These are phyloP conservation scores for Rostratula benghalensis DNA, from an alignment of 2,113 vertebrate species.

Conservation along the genomic window DNA sequence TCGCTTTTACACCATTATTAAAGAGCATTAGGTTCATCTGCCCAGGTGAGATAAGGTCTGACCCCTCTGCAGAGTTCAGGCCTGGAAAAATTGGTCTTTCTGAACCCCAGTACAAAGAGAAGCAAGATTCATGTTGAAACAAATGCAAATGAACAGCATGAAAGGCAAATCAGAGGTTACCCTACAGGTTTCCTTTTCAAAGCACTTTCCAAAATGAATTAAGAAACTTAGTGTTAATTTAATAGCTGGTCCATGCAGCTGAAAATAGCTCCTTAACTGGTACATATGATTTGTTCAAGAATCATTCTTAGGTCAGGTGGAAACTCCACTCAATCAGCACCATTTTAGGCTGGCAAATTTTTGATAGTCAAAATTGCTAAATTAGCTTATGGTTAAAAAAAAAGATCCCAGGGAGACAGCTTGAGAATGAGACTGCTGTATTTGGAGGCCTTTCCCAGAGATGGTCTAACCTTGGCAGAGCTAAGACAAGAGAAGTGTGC, in stretches of 20 bases:
- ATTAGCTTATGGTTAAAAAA: neutral
- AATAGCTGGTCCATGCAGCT: neutral
- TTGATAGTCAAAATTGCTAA: neutral
- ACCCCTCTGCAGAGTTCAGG: conserved; percentile 31
- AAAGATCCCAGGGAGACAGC: neutral
- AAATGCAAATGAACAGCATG: neutral
- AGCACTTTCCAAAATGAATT: conserved; percentile 10
- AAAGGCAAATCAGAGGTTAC: conserved; percentile 13
- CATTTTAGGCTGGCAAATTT: neutral
- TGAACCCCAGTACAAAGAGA: neutral
- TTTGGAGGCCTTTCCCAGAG: neutral
- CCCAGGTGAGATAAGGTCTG: neutral
- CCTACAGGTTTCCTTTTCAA: neutral
- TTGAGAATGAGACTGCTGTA: neutral
- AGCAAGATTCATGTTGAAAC: neutral
- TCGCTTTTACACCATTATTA: neutral
- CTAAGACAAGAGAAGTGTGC: neutral
- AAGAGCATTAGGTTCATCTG: neutral
- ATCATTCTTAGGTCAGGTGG: neutral
- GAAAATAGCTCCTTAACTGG: neutral
- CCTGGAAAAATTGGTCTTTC: conserved; percentile 22
- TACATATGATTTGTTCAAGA: neutral
- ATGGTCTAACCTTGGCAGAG: neutral
- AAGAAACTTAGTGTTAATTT: conserved; percentile 27
- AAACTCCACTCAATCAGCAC: neutral